phyloP scores from a whole-genome alignment of 1,140 invertebrate genomes.

The Zophobas atratus region DNA sequence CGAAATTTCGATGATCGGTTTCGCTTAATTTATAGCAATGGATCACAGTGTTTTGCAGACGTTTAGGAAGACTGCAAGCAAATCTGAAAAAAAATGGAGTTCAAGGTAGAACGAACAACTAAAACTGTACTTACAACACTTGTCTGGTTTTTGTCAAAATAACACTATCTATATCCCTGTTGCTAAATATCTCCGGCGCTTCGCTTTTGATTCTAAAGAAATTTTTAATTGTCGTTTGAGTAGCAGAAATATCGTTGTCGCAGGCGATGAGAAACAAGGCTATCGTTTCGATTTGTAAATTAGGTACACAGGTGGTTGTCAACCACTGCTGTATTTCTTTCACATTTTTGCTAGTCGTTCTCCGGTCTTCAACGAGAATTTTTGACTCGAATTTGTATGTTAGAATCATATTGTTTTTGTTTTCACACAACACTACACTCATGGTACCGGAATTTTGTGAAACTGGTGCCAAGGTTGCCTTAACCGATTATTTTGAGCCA shows the following conservation, averaged over 20 bases:
- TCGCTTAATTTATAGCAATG: conserved; percentile 57
- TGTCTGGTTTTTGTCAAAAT: neutral
- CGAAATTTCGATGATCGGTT: conserved; percentile 73
- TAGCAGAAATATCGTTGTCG: conserved; percentile 70
- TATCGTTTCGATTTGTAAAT: conserved; percentile 63
- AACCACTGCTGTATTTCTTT: neutral
- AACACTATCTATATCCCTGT: conserved; percentile 64
- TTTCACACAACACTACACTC: no score
- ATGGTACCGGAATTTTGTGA: no score
- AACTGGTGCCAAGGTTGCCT: no score
- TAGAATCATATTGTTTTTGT: neutral
- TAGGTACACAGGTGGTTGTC: neutral
- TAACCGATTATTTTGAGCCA: no score
- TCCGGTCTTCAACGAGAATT: conserved; percentile 1
- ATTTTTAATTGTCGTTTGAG: conserved; percentile 71
- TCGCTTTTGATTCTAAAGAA: conserved; percentile 72
- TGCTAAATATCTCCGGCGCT: conserved; percentile 73
- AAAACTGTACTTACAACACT: conserved; percentile 19
- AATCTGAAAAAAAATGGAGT: neutral
- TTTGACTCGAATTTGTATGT: neutral
- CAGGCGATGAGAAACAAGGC: conserved; percentile 74
- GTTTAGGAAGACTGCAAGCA: no score
- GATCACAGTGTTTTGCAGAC: neutral
- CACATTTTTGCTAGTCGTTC: neutral
- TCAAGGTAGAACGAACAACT: neutral